phyloP scores from a whole-genome alignment of 2,113 vertebrate species.

The cattle (Bos taurus) region ARS-UCD2.0 NC_037336.1:98163501-98164000 shows the following conservation, averaged over 20 bases:
- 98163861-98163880: not conserved
- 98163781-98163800: not conserved
- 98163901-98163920: not conserved
- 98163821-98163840: not conserved
- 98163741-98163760: not conserved
- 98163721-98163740: not conserved
- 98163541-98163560: not conserved
- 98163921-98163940: not conserved
- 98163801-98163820: not conserved
- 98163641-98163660: not conserved
- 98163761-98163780: not conserved
- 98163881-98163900: not conserved
- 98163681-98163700: not conserved
- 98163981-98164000: not conserved
- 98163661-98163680: not conserved
- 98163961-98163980: not conserved
- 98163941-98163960: not conserved
- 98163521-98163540: not conserved
- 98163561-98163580: not conserved
- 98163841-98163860: not conserved
- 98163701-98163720: not conserved
- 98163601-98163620: not conserved
- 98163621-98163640: not conserved
- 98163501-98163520: not conserved
- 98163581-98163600: not conserved